Evolutionary conservation across 2,888 invertebrate species (phyloP).

Genomic region (Eledona agricola): DNA sequence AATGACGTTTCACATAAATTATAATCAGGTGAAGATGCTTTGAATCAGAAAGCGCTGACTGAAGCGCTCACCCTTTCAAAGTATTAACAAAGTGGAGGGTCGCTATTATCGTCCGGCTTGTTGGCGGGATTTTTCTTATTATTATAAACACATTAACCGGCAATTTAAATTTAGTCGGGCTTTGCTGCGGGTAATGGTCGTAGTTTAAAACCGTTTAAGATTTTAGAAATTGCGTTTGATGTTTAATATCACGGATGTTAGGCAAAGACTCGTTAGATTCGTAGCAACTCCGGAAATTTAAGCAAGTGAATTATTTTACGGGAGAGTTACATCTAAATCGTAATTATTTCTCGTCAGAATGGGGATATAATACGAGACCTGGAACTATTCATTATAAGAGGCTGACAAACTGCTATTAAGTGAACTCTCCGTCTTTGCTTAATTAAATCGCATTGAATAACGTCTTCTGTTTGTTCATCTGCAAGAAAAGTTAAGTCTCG

Average conservation of each 20-base stretch:
- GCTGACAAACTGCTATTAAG: constrained; percentile 5
- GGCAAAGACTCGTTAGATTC: constrained; percentile 26
- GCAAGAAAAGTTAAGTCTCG: no score
- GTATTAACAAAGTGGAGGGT: constrained; percentile 52
- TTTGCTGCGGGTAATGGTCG: constrained; percentile 37
- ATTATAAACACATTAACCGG: constrained; percentile 40
- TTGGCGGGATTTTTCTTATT: constrained; percentile 33
- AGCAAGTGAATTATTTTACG: constrained; percentile 26
- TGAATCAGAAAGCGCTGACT: constrained; percentile 48
- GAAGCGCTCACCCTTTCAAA: constrained; percentile 45
- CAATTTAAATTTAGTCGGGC: constrained; percentile 37
- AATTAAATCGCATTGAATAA: constrained; percentile 17
- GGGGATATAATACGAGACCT: constrained; percentile 10
- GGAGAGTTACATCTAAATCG: constrained; percentile 3
- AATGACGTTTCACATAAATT: constrained; percentile 55
- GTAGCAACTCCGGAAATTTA: constrained; percentile 23
- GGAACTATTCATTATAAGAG: constrained; percentile 7
- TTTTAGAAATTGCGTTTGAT: constrained; percentile 47
- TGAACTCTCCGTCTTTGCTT: not conserved
- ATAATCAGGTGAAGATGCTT: constrained; percentile 53
- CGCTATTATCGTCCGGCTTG: constrained; percentile 26
- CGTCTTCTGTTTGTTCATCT: not conserved
- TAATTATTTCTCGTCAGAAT: constrained; percentile 22
- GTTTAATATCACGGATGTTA: constrained; percentile 44
- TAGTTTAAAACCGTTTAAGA: constrained; percentile 46